phyloP scores from a whole-genome alignment of 2,888 invertebrate species.

The Apodemia zela region DNA sequence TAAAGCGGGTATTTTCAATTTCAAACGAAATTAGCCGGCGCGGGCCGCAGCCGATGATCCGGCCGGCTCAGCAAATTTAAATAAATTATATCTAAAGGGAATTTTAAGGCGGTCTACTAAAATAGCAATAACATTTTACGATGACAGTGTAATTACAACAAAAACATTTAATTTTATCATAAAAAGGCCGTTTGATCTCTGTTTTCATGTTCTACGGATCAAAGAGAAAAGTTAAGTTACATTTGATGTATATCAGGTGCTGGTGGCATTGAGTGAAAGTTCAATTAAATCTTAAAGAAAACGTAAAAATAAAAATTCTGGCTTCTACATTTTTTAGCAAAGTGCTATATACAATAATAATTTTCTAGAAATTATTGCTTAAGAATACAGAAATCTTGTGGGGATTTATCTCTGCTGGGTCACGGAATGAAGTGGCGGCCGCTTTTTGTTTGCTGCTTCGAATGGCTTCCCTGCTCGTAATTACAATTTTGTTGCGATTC shows the following conservation, averaged over 20 bases:
- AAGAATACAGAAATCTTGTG: no score
- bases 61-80: constrained; percentile 9
- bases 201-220: neutral
- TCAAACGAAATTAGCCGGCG: constrained; percentile 11
- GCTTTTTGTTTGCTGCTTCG: no score
- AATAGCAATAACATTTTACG: constrained; percentile 10
- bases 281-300: no score
- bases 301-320: no score
- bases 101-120: neutral
- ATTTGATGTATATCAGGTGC: neutral
- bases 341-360: no score
- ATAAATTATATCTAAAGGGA: constrained; percentile 11
- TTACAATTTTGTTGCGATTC: no score
- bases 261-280: neutral
- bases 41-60: constrained; percentile 10
- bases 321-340: no score
- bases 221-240: neutral
- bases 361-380: no score
- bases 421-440: no score
- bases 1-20: constrained; percentile 16
- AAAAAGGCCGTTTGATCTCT: neutral
- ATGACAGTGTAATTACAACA: constrained; percentile 1
- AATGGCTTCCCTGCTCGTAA: no score
- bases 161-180: neutral
- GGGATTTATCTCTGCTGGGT: no score